phyloP scores from a whole-genome alignment of 2,113 vertebrate species.

The Arvicanthis niloticus region DNA sequence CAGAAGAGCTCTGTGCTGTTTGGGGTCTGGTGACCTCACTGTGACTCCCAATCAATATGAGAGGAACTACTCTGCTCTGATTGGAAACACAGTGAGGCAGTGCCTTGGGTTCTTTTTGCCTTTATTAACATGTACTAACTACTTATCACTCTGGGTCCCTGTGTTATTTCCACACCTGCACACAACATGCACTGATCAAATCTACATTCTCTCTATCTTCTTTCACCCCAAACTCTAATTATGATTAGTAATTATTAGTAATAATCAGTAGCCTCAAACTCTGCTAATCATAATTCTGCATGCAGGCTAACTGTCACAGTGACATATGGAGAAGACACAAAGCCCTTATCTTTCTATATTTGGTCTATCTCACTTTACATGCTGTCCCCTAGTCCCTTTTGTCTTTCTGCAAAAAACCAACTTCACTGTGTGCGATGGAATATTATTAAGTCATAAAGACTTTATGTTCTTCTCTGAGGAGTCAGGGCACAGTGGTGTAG shows the following conservation, averaged over 20 bases:
- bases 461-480: not conserved
- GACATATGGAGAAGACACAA: too few relatives aligned
- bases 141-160: too few relatives aligned
- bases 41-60: accelerated
- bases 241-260: too few relatives aligned
- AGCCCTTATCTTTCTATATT: not conserved
- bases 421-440: not conserved
- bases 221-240: too few relatives aligned
- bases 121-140: not conserved
- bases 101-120: not conserved
- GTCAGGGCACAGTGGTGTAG: not conserved
- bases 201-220: too few relatives aligned
- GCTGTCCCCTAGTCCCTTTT: not conserved
- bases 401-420: too few relatives aligned
- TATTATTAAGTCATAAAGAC: too few relatives aligned
- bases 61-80: too few relatives aligned
- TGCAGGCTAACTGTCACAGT: too few relatives aligned
- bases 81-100: too few relatives aligned
- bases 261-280: too few relatives aligned
- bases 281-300: not conserved
- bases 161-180: too few relatives aligned
- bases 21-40: not conserved
- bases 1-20: not conserved
- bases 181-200: not conserved
- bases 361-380: not conserved